A percentile compares a stretch with the other conserved stretches of the same genome.
phyloP scores from a whole-genome alignment of 2,797 vertebrate genomes.

The Ptychobarbus kaznakovi region DNA sequence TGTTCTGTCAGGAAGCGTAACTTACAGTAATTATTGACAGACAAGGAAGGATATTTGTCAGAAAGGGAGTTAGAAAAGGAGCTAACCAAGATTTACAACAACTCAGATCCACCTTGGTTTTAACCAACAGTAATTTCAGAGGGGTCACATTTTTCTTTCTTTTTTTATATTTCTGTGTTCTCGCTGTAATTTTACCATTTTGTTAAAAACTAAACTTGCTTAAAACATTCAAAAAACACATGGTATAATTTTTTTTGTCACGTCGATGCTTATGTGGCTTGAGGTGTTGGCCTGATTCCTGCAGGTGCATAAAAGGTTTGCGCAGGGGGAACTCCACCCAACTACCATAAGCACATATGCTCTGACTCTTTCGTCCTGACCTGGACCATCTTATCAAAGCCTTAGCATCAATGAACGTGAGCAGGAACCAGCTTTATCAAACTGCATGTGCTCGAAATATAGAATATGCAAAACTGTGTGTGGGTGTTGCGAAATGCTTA shows the following conservation, averaged over 20 bases:
- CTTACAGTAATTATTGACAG: conserved; percentile 44
- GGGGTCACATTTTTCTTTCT: background rate
- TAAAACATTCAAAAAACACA: background rate
- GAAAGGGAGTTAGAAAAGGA: background rate
- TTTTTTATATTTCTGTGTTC: background rate
- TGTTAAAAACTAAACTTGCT: background rate
- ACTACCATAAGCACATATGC: background rate
- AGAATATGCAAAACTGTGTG: background rate
- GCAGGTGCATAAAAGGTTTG: conserved; percentile 16
- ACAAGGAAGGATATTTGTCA: conserved; percentile 34
- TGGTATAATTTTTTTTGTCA: background rate
- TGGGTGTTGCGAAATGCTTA: background rate
- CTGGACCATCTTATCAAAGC: background rate
- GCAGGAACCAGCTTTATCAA: background rate
- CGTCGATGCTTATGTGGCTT: background rate
- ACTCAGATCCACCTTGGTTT: background rate
- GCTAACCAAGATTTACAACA: background rate
- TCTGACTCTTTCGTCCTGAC: background rate
- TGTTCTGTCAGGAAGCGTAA: conserved; percentile 17
- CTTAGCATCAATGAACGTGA: background rate
- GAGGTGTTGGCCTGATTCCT: conserved; percentile 26
- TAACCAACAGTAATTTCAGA: background rate
- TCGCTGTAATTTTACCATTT: background rate
- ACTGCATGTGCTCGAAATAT: background rate
- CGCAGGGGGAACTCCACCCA: background rate